Base-by-base conservation (phyloP, 2,888 invertebrate species). In the Temnothorax ravouxi region DNA sequence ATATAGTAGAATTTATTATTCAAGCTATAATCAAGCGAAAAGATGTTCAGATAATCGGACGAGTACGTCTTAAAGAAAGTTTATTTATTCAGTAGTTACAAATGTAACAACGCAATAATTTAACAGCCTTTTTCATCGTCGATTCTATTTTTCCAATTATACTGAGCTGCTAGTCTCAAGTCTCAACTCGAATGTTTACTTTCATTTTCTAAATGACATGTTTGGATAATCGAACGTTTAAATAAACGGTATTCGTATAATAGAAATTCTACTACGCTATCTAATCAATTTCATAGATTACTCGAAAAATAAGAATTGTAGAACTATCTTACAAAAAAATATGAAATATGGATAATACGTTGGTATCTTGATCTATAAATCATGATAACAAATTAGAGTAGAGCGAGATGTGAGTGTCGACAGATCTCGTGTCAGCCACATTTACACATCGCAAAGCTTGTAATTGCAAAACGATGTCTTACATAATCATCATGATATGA, bases 401-500 rank as follows among this genome's bases (percentile, higher is more conserved):
- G 2, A 13, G 6, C 18, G 47, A 75, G 5, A 47, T 34, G 25
- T 18, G 15, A 59, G 1, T 54, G 38, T 21, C 18, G 11, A 47
- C 11, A 50, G n/a, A 62, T 47, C 21, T 15, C 4, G 8, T 50
- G 3, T 62, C 2, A 38, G 61, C 4, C 11, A 38, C 15, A 62
- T 38, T 62, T 34, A n/a, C 47, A 75, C 15, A 62, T 62, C 5
- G 18, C 9, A 62, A 62, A 75, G 61, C 9, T 75, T 50, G 13
- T 52, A 64, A 76, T 13, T 2, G 15, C 50, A 38, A 76, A 3
- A 8, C 34, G 64, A 64, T 38, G 18, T 13, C 52, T 64, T 64
- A 52, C 8, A n/a, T 76, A 62, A 76, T 47, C 6, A 62, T 75
- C 62, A 13, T 52, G 18, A 76, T 62, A 38, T 18, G 8, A 8